Evolutionary conservation across 2,113 vertebrate species (phyloP).

Genomic region (Elephas maximus): DNA sequence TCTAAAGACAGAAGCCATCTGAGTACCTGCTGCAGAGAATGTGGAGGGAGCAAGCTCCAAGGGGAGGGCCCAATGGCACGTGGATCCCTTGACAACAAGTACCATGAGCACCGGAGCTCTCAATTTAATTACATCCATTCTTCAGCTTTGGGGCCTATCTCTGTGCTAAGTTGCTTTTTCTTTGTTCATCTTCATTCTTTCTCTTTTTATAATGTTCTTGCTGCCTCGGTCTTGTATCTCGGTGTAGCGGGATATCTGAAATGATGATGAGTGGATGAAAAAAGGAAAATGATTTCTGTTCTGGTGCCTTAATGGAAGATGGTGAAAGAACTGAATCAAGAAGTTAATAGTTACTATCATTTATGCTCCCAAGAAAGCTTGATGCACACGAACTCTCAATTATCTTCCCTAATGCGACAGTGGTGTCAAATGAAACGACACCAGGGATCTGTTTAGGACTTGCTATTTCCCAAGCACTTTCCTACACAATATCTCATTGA

Average conservation of each 20-base stretch:
- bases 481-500: neutral
- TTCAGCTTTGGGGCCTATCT: conserved; percentile 44
- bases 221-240: neutral
- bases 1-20: conserved; percentile 51
- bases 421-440: conserved; percentile 37
- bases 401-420: conserved; percentile 66
- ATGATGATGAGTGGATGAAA: conserved; percentile 39
- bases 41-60: neutral
- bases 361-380: conserved; percentile 50
- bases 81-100: conserved; percentile 33
- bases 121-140: conserved; percentile 59
- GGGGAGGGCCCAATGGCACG: neutral
- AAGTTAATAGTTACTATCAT: conserved; percentile 57
- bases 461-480: conserved; percentile 7
- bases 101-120: conserved; percentile 13
- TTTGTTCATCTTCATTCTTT: conserved; percentile 12
- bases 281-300: conserved; percentile 63
- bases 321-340: conserved; percentile 48
- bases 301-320: conserved; percentile 58
- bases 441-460: neutral
- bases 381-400: conserved; percentile 46
- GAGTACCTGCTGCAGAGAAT: neutral
- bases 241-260: conserved; percentile 34
- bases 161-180: conserved; percentile 1
- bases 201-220: neutral